Base-by-base conservation (phyloP, 2,888 invertebrate species). In the Macrosoma leucophasiata region DNA sequence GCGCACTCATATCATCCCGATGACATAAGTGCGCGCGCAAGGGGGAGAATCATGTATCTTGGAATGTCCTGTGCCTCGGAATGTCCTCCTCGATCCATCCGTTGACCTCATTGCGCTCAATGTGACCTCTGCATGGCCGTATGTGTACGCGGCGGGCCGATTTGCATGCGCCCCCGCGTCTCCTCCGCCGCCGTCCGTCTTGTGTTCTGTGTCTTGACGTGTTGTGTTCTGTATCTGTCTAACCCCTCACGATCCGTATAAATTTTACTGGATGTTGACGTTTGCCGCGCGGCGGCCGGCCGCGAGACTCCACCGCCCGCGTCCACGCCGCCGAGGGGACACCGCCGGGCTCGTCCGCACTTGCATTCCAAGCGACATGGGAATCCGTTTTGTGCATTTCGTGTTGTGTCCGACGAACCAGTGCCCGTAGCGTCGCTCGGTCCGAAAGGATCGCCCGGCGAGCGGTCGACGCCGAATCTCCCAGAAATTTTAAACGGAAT, bases 11-110 rank as follows among this genome's bases (percentile, higher is more conserved):
- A 51, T 39, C 52, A 50, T 36, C 33, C 36, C 39, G 55, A 49
- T 52, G 51, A 48, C 58, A 70, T 78, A 62, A 73, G 72, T 61
- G 60, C 75, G 70, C 78, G 77, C 76, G 71, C 69, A 68, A 72
- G 76, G 78, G 84, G 85, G 84, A 85, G 78, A 74, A 81, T 84
- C 84, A 82, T 85, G 84, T 85, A 85, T 85, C 85, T 85, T 85
- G 85, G 85, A 85, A 85, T 85, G 85, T 84, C 84, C 79, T 84
- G 85, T 85, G 84, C 85, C 85, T 85, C 85, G 85, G 85, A 85
- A 85, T 85, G 85, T 84, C 84, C 82, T 82, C 84, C 84, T 84
- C 77, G 73, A 74, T 67, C 74, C 74, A 73, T 67, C 64, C 62
- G 71, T 77, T 68, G 67, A 72, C 70, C 71, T 65, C 53, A 65